A percentile compares a stretch with the other conserved stretches of the same genome.
phyloP scores from a whole-genome alignment of 1,140 invertebrate species.

The Drosophila pectinifera region DNA sequence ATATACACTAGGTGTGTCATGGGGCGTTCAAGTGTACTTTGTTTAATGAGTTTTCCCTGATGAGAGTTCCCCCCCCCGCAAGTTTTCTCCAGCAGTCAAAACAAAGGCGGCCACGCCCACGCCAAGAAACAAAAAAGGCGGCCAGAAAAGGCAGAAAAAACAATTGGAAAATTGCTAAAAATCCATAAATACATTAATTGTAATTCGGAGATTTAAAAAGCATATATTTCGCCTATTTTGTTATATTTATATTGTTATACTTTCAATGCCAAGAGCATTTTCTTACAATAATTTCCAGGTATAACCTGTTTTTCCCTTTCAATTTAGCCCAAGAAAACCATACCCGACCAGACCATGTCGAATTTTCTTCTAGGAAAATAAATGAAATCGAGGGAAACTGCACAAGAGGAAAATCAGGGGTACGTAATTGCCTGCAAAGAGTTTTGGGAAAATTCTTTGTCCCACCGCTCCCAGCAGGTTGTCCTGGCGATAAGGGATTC shows the following conservation, averaged over 20 bases:
- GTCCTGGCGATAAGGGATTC: constrained; percentile 26
- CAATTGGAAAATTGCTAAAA: neutral
- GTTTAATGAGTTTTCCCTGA: constrained; percentile 78
- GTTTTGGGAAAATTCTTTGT: constrained; percentile 9
- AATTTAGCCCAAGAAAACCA: constrained; percentile 17
- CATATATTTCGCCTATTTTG: neutral
- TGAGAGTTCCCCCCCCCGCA: constrained; percentile 33
- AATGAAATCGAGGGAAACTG: constrained; percentile 19
- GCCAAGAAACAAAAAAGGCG: neutral
- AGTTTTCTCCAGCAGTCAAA: constrained; percentile 29
- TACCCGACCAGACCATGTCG: constrained; percentile 12
- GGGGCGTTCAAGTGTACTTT: constrained; percentile 74
- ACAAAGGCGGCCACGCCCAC: constrained; percentile 45
- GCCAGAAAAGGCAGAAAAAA: neutral
- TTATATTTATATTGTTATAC: neutral
- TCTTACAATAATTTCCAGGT: neutral
- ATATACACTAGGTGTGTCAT: constrained; percentile 47
- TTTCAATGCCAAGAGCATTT: neutral
- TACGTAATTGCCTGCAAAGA: constrained; percentile 2
- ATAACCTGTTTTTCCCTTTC: constrained; percentile 17
- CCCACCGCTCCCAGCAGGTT: constrained; percentile 25
- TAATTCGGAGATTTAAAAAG: too few species aligned
- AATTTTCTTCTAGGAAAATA: constrained; percentile 33
- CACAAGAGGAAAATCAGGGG: neutral
- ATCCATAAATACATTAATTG: neutral